phyloP scores from a whole-genome alignment of 1,140 invertebrate species.

The Tribolium madens region DNA sequence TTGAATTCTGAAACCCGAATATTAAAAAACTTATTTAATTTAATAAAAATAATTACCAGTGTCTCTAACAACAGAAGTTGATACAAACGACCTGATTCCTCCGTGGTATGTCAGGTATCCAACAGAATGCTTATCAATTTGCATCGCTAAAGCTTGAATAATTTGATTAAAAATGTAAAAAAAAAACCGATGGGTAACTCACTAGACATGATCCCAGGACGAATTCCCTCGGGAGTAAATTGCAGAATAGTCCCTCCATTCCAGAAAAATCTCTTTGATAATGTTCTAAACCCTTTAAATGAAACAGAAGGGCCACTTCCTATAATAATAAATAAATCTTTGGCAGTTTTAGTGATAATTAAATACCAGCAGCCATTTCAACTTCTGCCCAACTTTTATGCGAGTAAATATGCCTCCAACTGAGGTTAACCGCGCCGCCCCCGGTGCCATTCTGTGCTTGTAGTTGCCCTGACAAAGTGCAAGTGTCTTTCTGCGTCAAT shows the following conservation, averaged over 20 bases:
- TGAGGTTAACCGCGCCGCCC: conserved; percentile 79
- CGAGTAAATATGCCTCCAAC: conserved; percentile 81
- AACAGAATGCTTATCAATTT: conserved; percentile 86
- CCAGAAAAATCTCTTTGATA: conserved; percentile 78
- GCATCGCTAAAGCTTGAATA: conserved; percentile 81
- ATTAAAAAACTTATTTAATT: not conserved
- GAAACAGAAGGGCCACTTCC: conserved; percentile 80
- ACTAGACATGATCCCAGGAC: conserved; percentile 80
- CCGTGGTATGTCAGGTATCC: conserved; percentile 89
- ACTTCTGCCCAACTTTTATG: conserved; percentile 88
- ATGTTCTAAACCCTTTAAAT: conserved; percentile 79
- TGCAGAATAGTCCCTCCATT: conserved; percentile 80
- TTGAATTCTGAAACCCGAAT: conserved; percentile 62
- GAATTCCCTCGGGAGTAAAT: conserved; percentile 77
- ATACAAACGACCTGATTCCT: conserved; percentile 80
- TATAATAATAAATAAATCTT: conserved; percentile 42
- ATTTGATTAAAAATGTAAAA: not conserved
- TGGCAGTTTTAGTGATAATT: not conserved
- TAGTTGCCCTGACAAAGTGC: conserved; percentile 83
- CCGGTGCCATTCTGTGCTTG: conserved; percentile 89
- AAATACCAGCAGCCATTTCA: conserved; percentile 77
- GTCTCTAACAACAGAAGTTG: conserved; percentile 81
- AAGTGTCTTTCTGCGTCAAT: conserved; percentile 85
- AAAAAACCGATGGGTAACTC: conserved; percentile 62
- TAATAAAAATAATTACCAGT: conserved; percentile 72